These are phyloP conservation scores for Calliscelio sp. DNA, from an alignment of 2,888 invertebrate species.

Conservation along the genomic window DNA sequence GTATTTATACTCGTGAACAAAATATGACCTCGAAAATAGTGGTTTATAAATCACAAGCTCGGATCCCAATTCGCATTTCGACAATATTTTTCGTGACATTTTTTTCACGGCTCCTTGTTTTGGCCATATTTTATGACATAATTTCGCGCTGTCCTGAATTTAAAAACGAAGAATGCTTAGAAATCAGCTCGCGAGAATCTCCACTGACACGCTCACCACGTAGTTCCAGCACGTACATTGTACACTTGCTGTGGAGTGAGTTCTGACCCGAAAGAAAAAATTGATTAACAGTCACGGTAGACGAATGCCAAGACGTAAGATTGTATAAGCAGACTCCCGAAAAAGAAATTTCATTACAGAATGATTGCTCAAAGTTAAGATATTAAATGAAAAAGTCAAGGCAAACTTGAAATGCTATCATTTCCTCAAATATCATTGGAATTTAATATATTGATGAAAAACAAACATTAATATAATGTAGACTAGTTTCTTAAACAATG, in stretches of 20 bases:
- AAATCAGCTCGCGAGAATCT: constrained; percentile 54
- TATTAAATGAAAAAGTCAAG: no score
- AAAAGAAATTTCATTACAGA: constrained; percentile 7
- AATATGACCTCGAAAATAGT: neutral
- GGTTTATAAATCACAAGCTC: neutral
- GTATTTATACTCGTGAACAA: neutral
- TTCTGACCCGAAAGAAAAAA: constrained; percentile 44
- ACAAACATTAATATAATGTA: no score
- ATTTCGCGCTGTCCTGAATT: constrained; percentile 49
- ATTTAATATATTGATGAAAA: no score
- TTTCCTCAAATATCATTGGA: no score
- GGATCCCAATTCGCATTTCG: constrained; percentile 22
- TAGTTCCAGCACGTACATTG: constrained; percentile 57
- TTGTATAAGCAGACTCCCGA: neutral
- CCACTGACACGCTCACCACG: constrained; percentile 41
- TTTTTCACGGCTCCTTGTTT: constrained; percentile 28
- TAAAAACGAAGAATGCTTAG: constrained; percentile 49
- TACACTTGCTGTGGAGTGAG: constrained; percentile 46
- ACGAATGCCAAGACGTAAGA: constrained; percentile 26
- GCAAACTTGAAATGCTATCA: no score
- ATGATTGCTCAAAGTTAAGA: neutral
- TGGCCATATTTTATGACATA: constrained; percentile 44
- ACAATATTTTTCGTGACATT: constrained; percentile 16
- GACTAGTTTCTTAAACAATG: no score
- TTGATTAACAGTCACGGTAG: constrained; percentile 54